phyloP scores from a whole-genome alignment of 2,797 vertebrate species.

The Pteronotus mesoamericanus region DNA sequence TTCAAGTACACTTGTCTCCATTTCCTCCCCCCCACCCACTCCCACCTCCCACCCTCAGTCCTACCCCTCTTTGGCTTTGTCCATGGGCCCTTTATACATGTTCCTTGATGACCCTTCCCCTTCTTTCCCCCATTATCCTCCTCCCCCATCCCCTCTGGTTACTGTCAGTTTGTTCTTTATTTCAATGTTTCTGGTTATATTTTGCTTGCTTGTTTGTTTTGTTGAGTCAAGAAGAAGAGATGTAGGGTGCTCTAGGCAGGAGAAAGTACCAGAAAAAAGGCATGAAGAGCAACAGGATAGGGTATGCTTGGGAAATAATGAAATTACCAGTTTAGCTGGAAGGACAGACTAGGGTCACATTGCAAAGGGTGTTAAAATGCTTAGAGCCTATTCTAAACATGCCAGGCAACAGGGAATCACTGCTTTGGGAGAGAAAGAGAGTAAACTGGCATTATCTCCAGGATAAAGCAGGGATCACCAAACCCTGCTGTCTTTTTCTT shows the following conservation, averaged over 20 bases:
- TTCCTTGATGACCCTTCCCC: too few species aligned
- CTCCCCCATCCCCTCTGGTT: too few species aligned
- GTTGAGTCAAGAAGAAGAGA: constrained; percentile 8
- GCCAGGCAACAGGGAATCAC: background rate
- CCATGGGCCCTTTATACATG: too few species aligned
- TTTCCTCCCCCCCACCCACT: too few species aligned
- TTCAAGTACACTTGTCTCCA: too few species aligned
- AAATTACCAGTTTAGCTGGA: background rate
- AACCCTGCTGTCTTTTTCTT: background rate
- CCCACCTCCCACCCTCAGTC: too few species aligned
- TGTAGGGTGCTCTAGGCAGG: background rate
- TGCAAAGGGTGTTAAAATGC: background rate
- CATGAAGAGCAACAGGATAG: background rate
- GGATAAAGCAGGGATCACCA: background rate
- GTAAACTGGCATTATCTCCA: background rate
- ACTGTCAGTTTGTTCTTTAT: too few species aligned
- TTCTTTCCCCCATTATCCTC: too few species aligned
- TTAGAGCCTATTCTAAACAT: background rate
- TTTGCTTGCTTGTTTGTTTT: too few species aligned
- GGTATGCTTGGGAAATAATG: background rate
- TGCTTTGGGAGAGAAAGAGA: background rate
- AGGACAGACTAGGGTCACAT: background rate
- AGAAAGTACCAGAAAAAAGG: background rate
- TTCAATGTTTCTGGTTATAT: too few species aligned
- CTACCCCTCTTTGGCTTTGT: too few species aligned